These are phyloP conservation scores for Synodontis membranacea DNA, from an alignment of 2,113 vertebrate species.

Conservation along the genomic window DNA sequence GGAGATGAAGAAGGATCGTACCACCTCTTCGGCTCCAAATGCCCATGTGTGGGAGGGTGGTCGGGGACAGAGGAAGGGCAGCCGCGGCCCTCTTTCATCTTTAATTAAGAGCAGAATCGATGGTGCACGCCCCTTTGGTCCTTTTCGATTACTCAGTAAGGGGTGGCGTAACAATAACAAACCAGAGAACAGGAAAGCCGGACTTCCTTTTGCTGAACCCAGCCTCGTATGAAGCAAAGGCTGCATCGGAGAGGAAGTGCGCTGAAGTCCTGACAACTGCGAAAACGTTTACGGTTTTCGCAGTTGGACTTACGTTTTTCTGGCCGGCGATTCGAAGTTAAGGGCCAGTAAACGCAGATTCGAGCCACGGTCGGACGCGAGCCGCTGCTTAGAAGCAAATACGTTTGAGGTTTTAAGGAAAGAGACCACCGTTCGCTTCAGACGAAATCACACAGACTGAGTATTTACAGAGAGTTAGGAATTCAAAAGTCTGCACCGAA, in stretches of 20 bases:
- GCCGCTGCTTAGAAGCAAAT: background rate
- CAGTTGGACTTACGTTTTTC: background rate
- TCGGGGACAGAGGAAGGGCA: conserved; percentile 29
- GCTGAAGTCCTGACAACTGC: conserved; percentile 25
- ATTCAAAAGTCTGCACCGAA: background rate
- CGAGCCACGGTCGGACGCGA: background rate
- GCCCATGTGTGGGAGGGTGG: conserved; percentile 18
- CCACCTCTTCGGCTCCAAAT: conserved; percentile 17
- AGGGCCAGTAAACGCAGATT: background rate
- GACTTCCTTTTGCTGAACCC: conserved; percentile 49
- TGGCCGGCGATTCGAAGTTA: too few relatives aligned
- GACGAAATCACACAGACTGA: background rate
- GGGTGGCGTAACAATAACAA: conserved; percentile 46
- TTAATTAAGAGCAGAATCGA: conserved; percentile 37
- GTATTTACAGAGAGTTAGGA: background rate
- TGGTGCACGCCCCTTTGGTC: conserved; percentile 8
- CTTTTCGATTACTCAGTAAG: conserved; percentile 33
- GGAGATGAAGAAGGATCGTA: conserved; percentile 12
- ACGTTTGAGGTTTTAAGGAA: background rate
- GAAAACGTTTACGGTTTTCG: conserved; percentile 18
- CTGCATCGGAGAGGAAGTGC: conserved; percentile 44
- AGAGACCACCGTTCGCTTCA: background rate
- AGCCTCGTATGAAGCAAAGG: conserved; percentile 12
- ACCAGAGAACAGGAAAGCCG: conserved; percentile 39
- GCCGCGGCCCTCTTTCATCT: conserved; percentile 31